Evolutionary conservation across 2,113 vertebrate genomes (phyloP).

Genomic region (Gila orcuttii): DNA sequence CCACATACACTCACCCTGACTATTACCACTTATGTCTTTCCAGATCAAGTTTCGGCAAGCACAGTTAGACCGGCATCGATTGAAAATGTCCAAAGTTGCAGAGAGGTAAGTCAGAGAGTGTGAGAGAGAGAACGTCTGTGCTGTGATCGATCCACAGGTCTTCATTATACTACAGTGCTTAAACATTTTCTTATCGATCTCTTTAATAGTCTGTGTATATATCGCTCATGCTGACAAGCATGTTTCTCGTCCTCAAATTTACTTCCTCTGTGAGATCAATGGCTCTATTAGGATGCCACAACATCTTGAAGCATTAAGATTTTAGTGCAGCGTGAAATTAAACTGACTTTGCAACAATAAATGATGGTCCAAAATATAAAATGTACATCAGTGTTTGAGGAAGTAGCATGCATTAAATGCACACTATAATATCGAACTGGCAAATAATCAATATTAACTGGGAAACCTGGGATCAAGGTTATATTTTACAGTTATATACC

Average conservation of each 20-base stretch:
- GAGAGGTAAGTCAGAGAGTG: conserved; percentile 84
- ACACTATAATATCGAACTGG: not conserved
- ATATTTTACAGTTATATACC: not conserved
- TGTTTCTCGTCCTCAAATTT: conserved; percentile 38
- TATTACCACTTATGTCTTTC: conserved; percentile 65
- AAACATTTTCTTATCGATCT: conserved; percentile 56
- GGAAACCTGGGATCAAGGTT: not conserved
- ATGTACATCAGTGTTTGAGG: not conserved
- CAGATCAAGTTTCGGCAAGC: conserved; percentile 98
- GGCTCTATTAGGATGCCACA: conserved; percentile 20
- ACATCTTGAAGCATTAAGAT: not conserved
- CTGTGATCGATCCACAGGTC: conserved; percentile 64
- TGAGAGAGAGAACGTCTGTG: conserved; percentile 65
- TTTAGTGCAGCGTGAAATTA: not conserved
- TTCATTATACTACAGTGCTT: conserved; percentile 64
- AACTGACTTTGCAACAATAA: not conserved
- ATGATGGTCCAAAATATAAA: not conserved
- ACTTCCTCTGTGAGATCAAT: conserved; percentile 17
- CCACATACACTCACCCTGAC: not conserved
- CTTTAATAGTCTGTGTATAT: conserved; percentile 46
- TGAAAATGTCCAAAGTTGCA: conserved; percentile 99
- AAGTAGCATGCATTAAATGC: not conserved
- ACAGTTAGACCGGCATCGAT: conserved; percentile 96
- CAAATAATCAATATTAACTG: not conserved
- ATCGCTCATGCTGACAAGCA: conserved; percentile 26